Evolutionary conservation across 2,888 invertebrate genomes (phyloP).

Genomic region (Apotomis capreana): DNA sequence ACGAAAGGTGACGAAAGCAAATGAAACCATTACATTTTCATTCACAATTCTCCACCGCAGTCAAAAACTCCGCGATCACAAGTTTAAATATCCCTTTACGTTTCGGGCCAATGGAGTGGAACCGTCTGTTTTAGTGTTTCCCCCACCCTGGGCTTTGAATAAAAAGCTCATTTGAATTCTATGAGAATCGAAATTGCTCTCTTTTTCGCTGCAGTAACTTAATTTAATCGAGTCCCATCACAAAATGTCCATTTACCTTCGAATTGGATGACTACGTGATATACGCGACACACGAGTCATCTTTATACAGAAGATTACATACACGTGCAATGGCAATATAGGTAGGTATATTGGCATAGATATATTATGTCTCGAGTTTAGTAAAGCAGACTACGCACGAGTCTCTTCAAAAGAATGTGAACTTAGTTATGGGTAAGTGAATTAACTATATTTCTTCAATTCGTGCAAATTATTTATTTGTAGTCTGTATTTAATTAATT

Average conservation of each 20-base stretch:
- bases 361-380: too few species aligned
- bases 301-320: conserved; percentile 22
- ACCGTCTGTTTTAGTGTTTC: conserved; percentile 74
- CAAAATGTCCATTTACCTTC: conserved; percentile 69
- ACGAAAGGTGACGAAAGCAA: conserved; percentile 7
- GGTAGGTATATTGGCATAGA: too few species aligned
- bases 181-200: conserved; percentile 81
- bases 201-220: conserved; percentile 80
- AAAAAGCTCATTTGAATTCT: conserved; percentile 82
- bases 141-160: conserved; percentile 75
- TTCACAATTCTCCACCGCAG: conserved; percentile 46
- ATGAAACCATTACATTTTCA: conserved; percentile 45
- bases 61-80: conserved; percentile 53
- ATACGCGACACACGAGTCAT: conserved; percentile 10
- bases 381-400: too few species aligned
- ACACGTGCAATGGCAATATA: neutral
- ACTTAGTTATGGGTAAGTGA: too few species aligned
- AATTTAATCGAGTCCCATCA: conserved; percentile 80
- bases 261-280: conserved; percentile 59
- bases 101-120: conserved; percentile 63
- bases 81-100: conserved; percentile 58
- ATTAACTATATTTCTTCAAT: too few species aligned
- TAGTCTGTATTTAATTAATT: too few species aligned
- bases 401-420: too few species aligned
- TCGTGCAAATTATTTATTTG: too few species aligned